Evolutionary conservation across 1,140 invertebrate species (phyloP), one percentile per base, ranked within the genome.

Genomic region (Leptinotarsa texana): DNA sequence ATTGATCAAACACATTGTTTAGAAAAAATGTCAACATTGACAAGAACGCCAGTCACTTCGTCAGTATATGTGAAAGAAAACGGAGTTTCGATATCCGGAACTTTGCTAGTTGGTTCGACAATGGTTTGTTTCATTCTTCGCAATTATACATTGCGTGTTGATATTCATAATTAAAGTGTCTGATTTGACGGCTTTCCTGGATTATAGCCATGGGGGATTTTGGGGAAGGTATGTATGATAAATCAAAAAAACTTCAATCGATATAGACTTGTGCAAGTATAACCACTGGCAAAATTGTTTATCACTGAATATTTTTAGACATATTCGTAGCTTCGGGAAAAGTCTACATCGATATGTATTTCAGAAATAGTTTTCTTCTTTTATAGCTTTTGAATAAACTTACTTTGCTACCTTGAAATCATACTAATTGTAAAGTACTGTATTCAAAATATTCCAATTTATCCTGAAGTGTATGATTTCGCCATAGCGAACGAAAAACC

Each of bases 1-100:
- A 57, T 57, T 57, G 51, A 57, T 57, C 51, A 57, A 57, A 57
- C 51, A 57, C 51, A 57, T 6, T 57, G 51, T 57, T 57, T n/a
- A 13, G 6, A 57, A 57, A 57, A 57, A 57, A n/a, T 57, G 51
- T 57, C 51, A 57, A 57, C 51, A 57, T 57, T 57, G 51, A 57
- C 51, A 57, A 57, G 51, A 57, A 57, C 51, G 15, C n/a, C 51
- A n/a, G 15, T 57, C 51, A 57, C 51, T 57, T 57, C 51, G 51
- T 57, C 51, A 57, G 51, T 57, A 57, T 18, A n/a, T 15, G 51
- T 57, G 15, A 18, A 57, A 57, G 11, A n/a, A 57, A 57, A 57
- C 51, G 51, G 51, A 57, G 15, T 57, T 57, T 18, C n/a, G 51
- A 57, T 18, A 17, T 57, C 3, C 51, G 15, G 51, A 57, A 57